Base-by-base conservation (phyloP, 2,797 vertebrate genomes). In the Notamacropus eugenii region DNA sequence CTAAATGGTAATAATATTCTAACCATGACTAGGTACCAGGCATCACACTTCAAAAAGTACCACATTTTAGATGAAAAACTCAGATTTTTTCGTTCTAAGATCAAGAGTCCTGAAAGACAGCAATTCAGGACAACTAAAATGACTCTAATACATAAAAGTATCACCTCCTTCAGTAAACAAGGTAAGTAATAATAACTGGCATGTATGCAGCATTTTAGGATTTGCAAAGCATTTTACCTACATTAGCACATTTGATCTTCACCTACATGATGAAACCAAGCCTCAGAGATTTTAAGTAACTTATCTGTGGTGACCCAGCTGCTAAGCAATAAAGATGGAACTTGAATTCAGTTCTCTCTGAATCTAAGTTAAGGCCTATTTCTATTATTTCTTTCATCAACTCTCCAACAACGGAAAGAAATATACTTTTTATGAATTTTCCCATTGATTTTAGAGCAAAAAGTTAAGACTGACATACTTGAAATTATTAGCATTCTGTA, bases 401-500 rank as follows among this genome's bases (percentile, higher is more conserved):
- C 19, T 46, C 40, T 46, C 74, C 74, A 82, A 40, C 74, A 82
- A 46, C 19, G 46, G 46, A 40, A 82, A 82, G n/a, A 82, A 46
- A 8, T 24, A 1, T 22, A 95, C 28, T 54, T 74, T 93, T 55
- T 67, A 91, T n/a, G 91, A 13, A 27, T 19, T 92, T 11, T 92
- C 24, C 90, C 56, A 3, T 28, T 40, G 1, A 58, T 50, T 50
- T 92, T 46, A 94, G 13, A 92, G 94, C 93, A 40, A 94, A 87
- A 67, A 94, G 31, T n/a, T 54, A 67, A 91, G 94, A 92, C 55
- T 90, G 46, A 10, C 92, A 67, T 50, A 94, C 91, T 90, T 90
- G 11, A 2, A 95, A 96, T 93, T 90, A 55, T 93, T 96, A 94
- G 93, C 92, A 90, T 87, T 91, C 55, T 94, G 3, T 94, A 95